Evolutionary conservation across 2,113 vertebrate genomes (phyloP).

Genomic region (Myocastor coypus): DNA sequence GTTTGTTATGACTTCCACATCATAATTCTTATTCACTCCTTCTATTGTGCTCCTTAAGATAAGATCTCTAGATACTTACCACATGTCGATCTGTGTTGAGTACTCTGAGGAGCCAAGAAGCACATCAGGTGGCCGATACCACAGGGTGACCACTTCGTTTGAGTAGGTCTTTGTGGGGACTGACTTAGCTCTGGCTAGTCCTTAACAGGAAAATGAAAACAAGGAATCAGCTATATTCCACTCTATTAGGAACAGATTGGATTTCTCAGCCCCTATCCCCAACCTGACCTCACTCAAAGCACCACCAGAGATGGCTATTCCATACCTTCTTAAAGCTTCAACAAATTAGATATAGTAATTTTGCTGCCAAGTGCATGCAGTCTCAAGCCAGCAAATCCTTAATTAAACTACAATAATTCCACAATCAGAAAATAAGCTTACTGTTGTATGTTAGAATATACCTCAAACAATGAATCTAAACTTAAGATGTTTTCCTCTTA

Average conservation of each 20-base stretch:
- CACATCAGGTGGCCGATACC: constrained; percentile 98
- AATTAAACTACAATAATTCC: constrained; percentile 13
- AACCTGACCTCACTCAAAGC: not conserved
- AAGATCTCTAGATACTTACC: constrained; percentile 87
- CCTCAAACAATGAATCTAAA: constrained; percentile 26
- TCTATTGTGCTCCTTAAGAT: constrained; percentile 28
- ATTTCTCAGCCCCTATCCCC: not conserved
- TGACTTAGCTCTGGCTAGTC: constrained; percentile 96
- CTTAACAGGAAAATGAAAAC: constrained; percentile 85
- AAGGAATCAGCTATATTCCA: not conserved
- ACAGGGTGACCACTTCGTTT: constrained; percentile 98
- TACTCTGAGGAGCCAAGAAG: constrained; percentile 98
- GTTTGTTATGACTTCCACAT: not conserved
- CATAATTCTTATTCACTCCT: not conserved
- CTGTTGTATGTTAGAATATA: not conserved
- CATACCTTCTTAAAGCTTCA: not conserved
- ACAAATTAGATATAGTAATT: constrained; percentile 30
- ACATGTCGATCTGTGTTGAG: constrained; percentile 99
- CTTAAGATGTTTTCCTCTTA: not conserved
- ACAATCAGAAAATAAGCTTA: constrained; percentile 15
- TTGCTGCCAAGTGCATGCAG: not conserved
- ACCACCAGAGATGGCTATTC: not conserved
- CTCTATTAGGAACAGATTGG: not conserved
- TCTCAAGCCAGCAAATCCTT: constrained; percentile 5
- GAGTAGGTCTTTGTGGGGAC: constrained; percentile 99